Evolutionary conservation across 2,113 vertebrate species (phyloP).

Genomic region (Daubentonia madagascariensis): DNA sequence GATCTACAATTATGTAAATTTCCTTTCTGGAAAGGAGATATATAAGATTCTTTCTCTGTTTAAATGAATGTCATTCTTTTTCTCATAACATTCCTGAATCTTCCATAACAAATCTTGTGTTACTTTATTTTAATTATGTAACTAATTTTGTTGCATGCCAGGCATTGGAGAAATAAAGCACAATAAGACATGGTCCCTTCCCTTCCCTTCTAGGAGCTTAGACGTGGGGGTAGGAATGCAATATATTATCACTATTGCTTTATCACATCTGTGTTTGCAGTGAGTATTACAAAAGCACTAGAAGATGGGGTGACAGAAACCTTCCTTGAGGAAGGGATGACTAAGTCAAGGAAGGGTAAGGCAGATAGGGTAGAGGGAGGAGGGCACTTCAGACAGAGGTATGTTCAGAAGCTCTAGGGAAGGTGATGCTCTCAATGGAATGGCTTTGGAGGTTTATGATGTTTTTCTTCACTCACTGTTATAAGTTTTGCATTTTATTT

Average conservation of each 20-base stretch:
- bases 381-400: too few relatives aligned
- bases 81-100: neutral
- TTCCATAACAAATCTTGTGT: neutral
- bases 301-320: neutral
- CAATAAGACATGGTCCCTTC: neutral
- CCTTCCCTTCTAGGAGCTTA: neutral
- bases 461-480: neutral
- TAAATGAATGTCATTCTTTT: neutral
- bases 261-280: neutral
- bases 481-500: neutral
- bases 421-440: accelerated
- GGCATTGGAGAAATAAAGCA: neutral
- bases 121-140: neutral
- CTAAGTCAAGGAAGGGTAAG: neutral
- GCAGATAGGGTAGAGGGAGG: neutral
- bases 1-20: neutral
- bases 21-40: neutral
- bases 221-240: neutral
- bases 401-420: too few relatives aligned
- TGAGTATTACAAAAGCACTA: neutral
- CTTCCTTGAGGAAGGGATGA: neutral
- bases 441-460: neutral
- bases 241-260: neutral
- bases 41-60: neutral
- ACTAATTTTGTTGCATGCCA: neutral